Evolutionary conservation across 2,797 vertebrate species (phyloP).

Genomic region (Fringilla coelebs): DNA sequence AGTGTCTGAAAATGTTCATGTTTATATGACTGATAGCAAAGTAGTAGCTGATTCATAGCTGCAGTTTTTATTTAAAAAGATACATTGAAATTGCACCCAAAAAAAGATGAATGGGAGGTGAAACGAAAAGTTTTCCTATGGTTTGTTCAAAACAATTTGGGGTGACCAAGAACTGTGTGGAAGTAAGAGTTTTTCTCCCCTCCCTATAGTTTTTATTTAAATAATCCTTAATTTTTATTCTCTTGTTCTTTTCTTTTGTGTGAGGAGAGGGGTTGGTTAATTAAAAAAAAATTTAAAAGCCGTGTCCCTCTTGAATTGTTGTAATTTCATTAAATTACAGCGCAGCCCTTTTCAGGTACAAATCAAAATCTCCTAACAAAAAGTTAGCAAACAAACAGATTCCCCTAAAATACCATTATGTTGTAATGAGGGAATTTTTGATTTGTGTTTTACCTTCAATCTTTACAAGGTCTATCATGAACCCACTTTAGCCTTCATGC

Average conservation of each 20-base stretch:
- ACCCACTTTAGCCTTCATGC: neutral
- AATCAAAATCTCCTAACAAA: neutral
- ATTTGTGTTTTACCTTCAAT: neutral
- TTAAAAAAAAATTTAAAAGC: neutral
- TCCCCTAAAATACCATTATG: too few species aligned
- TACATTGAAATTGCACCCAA: neutral
- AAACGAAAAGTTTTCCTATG: neutral
- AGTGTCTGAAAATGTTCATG: neutral
- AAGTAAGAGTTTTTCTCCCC: neutral
- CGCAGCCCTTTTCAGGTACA: neutral
- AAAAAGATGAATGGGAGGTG: neutral
- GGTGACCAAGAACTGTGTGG: accelerated
- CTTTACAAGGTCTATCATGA: neutral
- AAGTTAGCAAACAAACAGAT: accelerated
- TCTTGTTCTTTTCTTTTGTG: neutral
- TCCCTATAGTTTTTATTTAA: accelerated
- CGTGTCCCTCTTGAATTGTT: accelerated
- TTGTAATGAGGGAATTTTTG: neutral
- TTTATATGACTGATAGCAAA: neutral
- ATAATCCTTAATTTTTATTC: neutral
- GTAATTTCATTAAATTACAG: neutral
- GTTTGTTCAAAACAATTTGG: neutral
- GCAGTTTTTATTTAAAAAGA: neutral
- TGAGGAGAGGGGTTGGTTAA: neutral
- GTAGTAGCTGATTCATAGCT: neutral